Evolutionary conservation across 2,113 vertebrate genomes (phyloP).

Genomic region (Cyprinus carpio): DNA sequence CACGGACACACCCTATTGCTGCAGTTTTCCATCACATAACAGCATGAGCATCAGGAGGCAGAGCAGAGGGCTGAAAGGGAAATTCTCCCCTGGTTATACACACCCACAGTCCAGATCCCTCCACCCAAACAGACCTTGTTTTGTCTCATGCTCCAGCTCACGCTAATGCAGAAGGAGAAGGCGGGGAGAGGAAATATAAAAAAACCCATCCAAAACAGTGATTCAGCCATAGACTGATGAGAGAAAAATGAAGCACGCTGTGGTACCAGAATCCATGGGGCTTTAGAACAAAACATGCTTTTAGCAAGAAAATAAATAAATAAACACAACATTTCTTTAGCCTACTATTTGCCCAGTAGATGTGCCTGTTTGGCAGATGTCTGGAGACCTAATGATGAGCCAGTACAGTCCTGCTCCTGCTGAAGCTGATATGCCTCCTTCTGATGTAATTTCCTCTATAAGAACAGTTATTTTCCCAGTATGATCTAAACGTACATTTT

Average conservation of each 20-base stretch:
- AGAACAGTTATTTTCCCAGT: slow-evolving; percentile 1
- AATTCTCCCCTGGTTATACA: neutral
- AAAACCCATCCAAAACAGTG: slow-evolving; percentile 18
- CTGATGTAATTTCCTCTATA: slow-evolving; percentile 1
- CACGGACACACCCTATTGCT: slow-evolving; percentile 10
- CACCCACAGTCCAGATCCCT: neutral
- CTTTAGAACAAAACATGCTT: neutral
- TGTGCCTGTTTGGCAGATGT: neutral
- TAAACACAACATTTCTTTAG: neutral
- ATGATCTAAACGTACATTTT: neutral
- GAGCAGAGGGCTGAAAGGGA: slow-evolving; percentile 4
- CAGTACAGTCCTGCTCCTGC: neutral
- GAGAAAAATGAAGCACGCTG: neutral
- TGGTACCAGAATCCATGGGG: neutral
- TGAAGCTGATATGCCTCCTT: neutral
- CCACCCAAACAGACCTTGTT: slow-evolving; percentile 54
- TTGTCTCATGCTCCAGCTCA: slow-evolving; percentile 21
- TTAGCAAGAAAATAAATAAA: neutral
- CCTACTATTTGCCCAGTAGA: neutral
- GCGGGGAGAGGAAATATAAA: slow-evolving; percentile 30
- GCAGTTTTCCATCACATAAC: slow-evolving; percentile 10
- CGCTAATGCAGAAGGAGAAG: neutral
- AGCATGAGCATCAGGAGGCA: neutral
- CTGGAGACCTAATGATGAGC: neutral
- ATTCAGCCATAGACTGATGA: slow-evolving; percentile 8